phyloP scores from a whole-genome alignment of 1,140 invertebrate species.

The Chelonus insularis region DNA sequence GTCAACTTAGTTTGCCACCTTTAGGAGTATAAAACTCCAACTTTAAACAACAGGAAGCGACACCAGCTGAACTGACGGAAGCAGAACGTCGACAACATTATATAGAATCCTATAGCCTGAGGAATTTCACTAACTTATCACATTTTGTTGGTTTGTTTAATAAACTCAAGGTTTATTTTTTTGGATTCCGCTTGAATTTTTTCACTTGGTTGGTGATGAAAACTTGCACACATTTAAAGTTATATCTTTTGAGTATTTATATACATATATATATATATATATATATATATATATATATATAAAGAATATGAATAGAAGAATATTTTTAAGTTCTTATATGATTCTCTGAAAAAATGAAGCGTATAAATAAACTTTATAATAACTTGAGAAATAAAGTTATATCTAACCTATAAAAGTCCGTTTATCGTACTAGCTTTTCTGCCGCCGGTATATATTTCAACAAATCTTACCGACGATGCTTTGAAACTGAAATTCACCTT shows the following conservation, averaged over 20 bases:
- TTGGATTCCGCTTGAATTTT: no score
- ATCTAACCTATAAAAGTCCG: background rate
- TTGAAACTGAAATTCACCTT: background rate
- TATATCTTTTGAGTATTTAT: no score
- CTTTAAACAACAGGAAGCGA: slow-evolving; percentile 31
- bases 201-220: no score
- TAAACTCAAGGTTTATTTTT: background rate
- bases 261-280: no score
- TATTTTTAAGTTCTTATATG: no score
- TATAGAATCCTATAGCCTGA: slow-evolving; percentile 1
- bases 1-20: background rate
- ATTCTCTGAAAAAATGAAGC: no score
- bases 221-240: no score
- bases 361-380: no score
- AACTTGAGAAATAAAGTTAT: no score
- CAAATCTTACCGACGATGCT: background rate
- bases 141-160: slow-evolving; percentile 11
- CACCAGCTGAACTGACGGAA: slow-evolving; percentile 44
- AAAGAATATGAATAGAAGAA: no score
- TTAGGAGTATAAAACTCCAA: background rate
- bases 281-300: no score
- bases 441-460: background rate
- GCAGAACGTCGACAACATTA: slow-evolving; percentile 31
- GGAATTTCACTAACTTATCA: slow-evolving; percentile 5
- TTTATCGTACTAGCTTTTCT: background rate